A percentile compares a stretch with the other conserved stretches of the same genome.
These are phyloP conservation scores for Charina bottae DNA, from an alignment of 2,113 vertebrate genomes.

Conservation along the genomic window DNA sequence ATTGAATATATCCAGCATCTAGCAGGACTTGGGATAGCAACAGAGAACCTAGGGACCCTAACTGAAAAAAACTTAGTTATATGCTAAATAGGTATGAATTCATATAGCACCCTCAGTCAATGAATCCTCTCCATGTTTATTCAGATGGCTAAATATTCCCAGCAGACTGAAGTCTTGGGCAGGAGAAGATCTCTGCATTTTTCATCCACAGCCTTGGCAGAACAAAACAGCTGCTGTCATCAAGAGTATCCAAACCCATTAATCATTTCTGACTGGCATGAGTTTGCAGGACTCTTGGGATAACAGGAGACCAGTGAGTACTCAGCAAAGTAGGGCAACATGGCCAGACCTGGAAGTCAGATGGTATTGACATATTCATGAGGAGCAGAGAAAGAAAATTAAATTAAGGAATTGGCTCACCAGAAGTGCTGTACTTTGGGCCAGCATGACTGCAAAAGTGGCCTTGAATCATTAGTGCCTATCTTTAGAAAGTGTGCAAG, in stretches of 20 bases:
- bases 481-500: not conserved
- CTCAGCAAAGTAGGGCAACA: not conserved
- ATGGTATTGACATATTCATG: slow-evolving; percentile 19
- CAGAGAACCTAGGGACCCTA: not conserved
- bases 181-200: not conserved
- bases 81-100: not conserved
- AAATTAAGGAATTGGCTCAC: slow-evolving; percentile 22
- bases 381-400: slow-evolving; percentile 15
- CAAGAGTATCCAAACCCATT: not conserved
- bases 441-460: not conserved
- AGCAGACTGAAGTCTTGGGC: not conserved
- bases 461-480: not conserved
- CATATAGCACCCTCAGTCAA: not conserved
- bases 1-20: not conserved
- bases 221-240: slow-evolving; percentile 17
- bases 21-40: not conserved
- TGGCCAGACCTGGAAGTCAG: slow-evolving; percentile 10
- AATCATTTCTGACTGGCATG: slow-evolving; percentile 28
- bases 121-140: not conserved
- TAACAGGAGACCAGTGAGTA: not conserved
- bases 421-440: not conserved
- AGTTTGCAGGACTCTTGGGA: slow-evolving; percentile 11
- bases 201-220: not conserved
- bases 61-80: not conserved
- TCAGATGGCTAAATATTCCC: not conserved